Evolutionary conservation across 2,888 invertebrate species (phyloP).

Genomic region (Uloborus plumipes): DNA sequence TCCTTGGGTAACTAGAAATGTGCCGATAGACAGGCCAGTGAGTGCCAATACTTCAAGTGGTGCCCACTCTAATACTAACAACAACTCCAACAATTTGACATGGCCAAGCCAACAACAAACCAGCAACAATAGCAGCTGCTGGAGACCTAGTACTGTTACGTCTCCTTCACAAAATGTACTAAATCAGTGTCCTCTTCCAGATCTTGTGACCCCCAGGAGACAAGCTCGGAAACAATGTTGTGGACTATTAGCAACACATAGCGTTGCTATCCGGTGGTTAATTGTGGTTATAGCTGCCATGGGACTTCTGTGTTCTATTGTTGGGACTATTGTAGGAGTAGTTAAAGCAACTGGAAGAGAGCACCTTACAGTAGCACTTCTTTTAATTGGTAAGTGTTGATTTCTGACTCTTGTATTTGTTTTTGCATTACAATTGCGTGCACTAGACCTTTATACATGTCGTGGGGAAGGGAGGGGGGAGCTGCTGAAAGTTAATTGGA

Average conservation of each 20-base stretch:
- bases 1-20: conserved; percentile 58
- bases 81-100: background rate
- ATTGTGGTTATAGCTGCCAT: conserved; percentile 82
- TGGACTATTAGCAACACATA: conserved; percentile 54
- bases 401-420: background rate
- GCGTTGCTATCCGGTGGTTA: conserved; percentile 77
- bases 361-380: conserved; percentile 84
- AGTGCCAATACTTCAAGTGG: conserved; percentile 23
- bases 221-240: conserved; percentile 62
- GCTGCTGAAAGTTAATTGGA: too few species aligned
- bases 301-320: conserved; percentile 85
- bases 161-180: conserved; percentile 46
- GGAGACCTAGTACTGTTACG: conserved; percentile 52
- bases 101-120: background rate
- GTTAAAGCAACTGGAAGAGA: conserved; percentile 85
- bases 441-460: too few species aligned
- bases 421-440: background rate
- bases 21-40: conserved; percentile 32
- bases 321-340: conserved; percentile 87
- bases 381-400: conserved; percentile 84
- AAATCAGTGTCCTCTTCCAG: conserved; percentile 58
- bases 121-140: conserved; percentile 29
- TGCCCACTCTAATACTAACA: conserved; percentile 2
- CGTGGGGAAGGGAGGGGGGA: too few species aligned
- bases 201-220: conserved; percentile 55